Evolutionary conservation across 2,797 vertebrate species (phyloP).

Genomic region (Delichon dasypus): DNA sequence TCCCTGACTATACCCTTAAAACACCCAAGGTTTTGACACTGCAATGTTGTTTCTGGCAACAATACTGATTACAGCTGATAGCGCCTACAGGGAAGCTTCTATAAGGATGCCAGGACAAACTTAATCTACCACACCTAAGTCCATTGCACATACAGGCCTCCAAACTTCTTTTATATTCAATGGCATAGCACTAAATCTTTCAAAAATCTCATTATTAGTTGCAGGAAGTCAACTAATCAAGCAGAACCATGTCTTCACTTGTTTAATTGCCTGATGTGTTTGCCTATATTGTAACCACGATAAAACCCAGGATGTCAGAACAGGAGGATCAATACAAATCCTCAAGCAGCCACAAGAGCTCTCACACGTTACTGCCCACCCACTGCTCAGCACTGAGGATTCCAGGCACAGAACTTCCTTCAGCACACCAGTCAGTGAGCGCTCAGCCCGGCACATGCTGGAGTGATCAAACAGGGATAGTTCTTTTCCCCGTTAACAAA

Average conservation of each 20-base stretch:
- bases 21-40: background rate
- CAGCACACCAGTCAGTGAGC: background rate
- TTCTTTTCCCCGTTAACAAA: background rate
- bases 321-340: conserved; percentile 28
- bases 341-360: conserved; percentile 1
- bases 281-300: background rate
- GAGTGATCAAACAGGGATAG: background rate
- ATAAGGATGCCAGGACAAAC: conserved; percentile 8
- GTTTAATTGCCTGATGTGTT: conserved; percentile 28
- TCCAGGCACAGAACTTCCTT: background rate
- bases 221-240: conserved; percentile 57
- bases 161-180: conserved; percentile 11
- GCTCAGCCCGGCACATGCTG: background rate
- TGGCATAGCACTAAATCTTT: conserved; percentile 37
- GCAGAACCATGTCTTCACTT: conserved; percentile 29
- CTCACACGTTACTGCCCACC: conserved; percentile 15
- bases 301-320: conserved; percentile 41
- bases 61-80: conserved; percentile 5
- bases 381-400: background rate
- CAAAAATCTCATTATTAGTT: conserved; percentile 35
- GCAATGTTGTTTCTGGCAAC: conserved; percentile 39
- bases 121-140: conserved; percentile 31
- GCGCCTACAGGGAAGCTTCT: conserved; percentile 26
- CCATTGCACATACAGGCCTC: conserved; percentile 4
- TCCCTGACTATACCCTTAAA: background rate